phyloP scores from a whole-genome alignment of 2,797 vertebrate genomes.

The Diplodus sargus region DNA sequence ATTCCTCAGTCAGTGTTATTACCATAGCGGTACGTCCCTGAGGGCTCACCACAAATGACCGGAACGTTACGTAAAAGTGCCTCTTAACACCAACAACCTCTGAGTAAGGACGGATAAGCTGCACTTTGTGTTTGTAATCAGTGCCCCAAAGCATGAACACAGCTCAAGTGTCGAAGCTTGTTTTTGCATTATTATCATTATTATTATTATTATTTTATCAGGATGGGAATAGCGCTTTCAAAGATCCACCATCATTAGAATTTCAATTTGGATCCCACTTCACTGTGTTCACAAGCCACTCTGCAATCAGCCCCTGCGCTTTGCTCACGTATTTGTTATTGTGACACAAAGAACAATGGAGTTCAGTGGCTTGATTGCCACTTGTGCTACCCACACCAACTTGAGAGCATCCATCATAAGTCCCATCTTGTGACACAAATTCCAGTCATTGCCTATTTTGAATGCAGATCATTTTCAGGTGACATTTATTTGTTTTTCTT shows the following conservation, averaged over 20 bases:
- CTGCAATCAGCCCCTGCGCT: constrained; percentile 31
- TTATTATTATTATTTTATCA: not conserved
- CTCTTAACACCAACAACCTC: constrained; percentile 36
- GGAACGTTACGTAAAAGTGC: constrained; percentile 12
- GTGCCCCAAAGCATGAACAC: constrained; percentile 8
- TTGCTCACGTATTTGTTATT: constrained; percentile 39
- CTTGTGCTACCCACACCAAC: not conserved
- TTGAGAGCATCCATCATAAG: constrained; percentile 26
- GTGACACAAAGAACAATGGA: constrained; percentile 40
- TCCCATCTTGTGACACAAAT: constrained; percentile 12
- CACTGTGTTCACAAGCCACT: constrained; percentile 12
- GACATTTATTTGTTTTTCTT: not conserved
- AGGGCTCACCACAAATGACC: constrained; percentile 11
- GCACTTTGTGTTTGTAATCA: constrained; percentile 38
- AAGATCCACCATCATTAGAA: constrained; percentile 13
- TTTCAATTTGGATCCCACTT: constrained; percentile 23
- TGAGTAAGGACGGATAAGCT: constrained; percentile 16
- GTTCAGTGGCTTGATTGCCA: constrained; percentile 47
- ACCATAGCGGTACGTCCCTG: constrained; percentile 33
- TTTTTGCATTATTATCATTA: constrained; percentile 29
- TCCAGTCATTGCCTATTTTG: not conserved
- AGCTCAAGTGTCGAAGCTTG: constrained; percentile 11
- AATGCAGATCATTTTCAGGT: not conserved
- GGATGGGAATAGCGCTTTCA: not conserved
- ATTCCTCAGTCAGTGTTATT: constrained; percentile 11